Evolutionary conservation across 92 coral and sea anemone genomes (phyloP), one percentile per base, ranked within the genome.

Genomic region (Phenganax stokvisi): DNA sequence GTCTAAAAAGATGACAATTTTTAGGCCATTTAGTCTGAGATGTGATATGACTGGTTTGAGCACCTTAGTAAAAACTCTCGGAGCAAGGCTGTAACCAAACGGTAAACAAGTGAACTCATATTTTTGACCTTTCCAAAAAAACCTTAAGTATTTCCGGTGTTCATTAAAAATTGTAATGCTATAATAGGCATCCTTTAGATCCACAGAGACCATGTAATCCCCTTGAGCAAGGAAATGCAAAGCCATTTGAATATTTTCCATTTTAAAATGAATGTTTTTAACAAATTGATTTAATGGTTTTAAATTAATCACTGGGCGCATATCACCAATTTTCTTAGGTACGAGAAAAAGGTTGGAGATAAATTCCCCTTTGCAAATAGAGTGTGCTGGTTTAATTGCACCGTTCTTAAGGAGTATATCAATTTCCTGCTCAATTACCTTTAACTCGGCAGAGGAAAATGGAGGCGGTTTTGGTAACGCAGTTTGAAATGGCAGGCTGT

Each of bases 71-170:
- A 89, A 89, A 53, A 83, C 87, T n/a, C 87, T 61, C n/a, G 89
- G 89, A 9, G 91, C 89, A 10, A 89, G 80, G 59, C 85, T 82
- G 56, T 86, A 85, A 12, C 87, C 91, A 65, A 87, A 89, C 12
- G 91, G 89, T 44, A 89, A 71, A 63, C 91, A 86, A n/a, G 87
- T 78, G 70, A 89, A 83, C 52, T 89, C 85, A 74, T 31, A 86
- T 8, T 31, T 30, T 10, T 29, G 51, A 56, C 47, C 27, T 58
- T 53, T 10, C 87, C 89, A 86, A 6, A 61, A 8, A 60, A 86
- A 89, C 63, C 89, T 83, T 54, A 89, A 75, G 83, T 37, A 86
- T 83, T 71, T 86, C 13, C 89, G 72, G 68, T 82, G 80, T 17
- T 57, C 75, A 12, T 63, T 16, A 79, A 57, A 84, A 57, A 89